These are phyloP conservation scores for Rhea americana DNA, from an alignment of 2,113 vertebrate genomes.

Conservation along the genomic window DNA sequence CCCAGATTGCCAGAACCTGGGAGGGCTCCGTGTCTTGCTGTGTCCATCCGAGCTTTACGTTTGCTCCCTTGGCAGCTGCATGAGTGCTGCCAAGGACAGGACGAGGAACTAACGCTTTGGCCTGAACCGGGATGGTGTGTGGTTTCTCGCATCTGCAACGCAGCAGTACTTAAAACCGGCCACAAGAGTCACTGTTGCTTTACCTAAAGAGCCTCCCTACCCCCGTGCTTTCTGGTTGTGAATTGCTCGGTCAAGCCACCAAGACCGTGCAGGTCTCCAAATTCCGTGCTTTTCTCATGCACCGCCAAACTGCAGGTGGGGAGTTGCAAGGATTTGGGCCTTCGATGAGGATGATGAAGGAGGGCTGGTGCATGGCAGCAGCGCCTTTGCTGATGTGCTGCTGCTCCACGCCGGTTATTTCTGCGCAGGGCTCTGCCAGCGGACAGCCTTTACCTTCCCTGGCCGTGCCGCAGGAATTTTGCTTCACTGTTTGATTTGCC, in stretches of 20 bases:
- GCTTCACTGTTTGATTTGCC: not conserved
- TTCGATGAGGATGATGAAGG: not conserved
- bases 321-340: not conserved
- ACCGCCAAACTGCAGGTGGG: not conserved
- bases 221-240: not conserved
- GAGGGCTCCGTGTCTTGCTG: rapidly evolving
- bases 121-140: rapidly evolving
- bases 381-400: not conserved
- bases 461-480: not conserved
- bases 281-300: rapidly evolving
- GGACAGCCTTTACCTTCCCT: not conserved
- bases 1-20: not conserved
- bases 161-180: slow-evolving; percentile 43
- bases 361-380: rapidly evolving
- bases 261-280: not conserved
- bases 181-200: slow-evolving; percentile 70
- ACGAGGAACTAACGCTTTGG: rapidly evolving
- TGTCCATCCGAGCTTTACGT: not conserved
- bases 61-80: not conserved
- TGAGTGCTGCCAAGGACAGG: rapidly evolving
- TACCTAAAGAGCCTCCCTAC: not conserved
- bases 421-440: not conserved
- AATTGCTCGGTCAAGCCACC: not conserved
- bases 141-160: not conserved
- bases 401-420: not conserved